These are phyloP conservation scores for Asteroscopus sphinx DNA, from an alignment of 2,888 invertebrate species.

Conservation along the genomic window DNA sequence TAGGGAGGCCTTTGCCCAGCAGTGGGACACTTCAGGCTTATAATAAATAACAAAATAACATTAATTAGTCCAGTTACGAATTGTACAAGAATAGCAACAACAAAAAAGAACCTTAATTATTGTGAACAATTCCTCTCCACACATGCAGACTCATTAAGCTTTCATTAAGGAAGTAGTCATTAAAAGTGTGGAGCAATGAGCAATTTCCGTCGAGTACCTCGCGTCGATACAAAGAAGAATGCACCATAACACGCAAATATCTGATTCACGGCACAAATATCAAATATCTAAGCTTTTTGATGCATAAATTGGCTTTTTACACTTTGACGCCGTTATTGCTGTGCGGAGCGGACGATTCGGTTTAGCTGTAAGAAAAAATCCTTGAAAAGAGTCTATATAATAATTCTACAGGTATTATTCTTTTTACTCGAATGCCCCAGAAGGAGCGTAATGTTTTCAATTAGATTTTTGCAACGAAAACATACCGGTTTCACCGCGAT, in stretches of 20 bases:
- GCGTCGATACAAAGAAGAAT: constrained; percentile 58
- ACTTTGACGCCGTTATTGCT: neutral
- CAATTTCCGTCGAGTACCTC: constrained; percentile 76
- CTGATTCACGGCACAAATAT: constrained; percentile 39
- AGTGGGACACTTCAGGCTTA: too few relatives aligned
- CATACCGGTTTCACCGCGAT: too few relatives aligned
- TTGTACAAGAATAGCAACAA: constrained; percentile 33
- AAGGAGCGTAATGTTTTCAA: too few relatives aligned
- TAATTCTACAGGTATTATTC: too few relatives aligned
- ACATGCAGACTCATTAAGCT: constrained; percentile 80
- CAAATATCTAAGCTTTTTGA: constrained; percentile 40
- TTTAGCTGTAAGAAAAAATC: neutral
- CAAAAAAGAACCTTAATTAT: constrained; percentile 38
- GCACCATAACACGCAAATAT: constrained; percentile 58
- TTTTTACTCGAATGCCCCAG: too few relatives aligned
- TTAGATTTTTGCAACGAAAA: too few relatives aligned
- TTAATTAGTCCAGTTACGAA: constrained; percentile 1
- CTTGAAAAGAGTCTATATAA: too few relatives aligned
- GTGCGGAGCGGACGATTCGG: constrained; percentile 4
- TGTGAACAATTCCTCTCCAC: constrained; percentile 57
- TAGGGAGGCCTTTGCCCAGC: too few relatives aligned
- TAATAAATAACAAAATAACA: constrained; percentile 3
- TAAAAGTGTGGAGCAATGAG: constrained; percentile 84
- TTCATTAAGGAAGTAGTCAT: constrained; percentile 82
- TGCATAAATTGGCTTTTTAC: constrained; percentile 37